Base-by-base conservation (phyloP, 2,113 vertebrate genomes). In the Panurus biarmicus region DNA sequence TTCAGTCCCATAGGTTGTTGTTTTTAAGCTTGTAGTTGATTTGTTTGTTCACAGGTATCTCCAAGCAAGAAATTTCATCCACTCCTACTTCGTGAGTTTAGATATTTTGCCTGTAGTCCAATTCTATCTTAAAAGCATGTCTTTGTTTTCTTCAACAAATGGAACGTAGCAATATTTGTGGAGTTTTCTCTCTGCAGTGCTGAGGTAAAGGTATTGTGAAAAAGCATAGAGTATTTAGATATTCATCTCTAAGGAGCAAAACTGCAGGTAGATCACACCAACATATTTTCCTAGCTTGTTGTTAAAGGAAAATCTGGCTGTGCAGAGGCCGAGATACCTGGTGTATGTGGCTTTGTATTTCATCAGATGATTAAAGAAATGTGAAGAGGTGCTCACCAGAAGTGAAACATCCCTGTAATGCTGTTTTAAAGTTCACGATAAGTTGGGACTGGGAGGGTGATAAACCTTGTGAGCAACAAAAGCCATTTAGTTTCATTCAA, bases 11-110 rank as follows among this genome's bases (percentile, higher is more conserved):
- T 36, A 10, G 7, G 17, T 80, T 65, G 67, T 56, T 87, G 23
- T 20, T 88, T 95, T 87, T 92, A 86, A 85, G 80, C 78, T 64
- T 78, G 58, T 91, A 81, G 81, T 56, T 84, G 33, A 54, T 96
- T 84, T 81, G 31, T 87, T 94, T 94, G 51, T 82, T 90, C 58
- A 66, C 56, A 85, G 56, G 81, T 93, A 26, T 78, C 75, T 81
- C 23, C 70, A 87, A 94, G 70, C 53, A 79, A 90, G 84, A 84
- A 72, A 95, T 61, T 40, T 85, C 50, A 58, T 77, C 66, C 26
- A 7, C 11, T 87, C 94, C 47, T 79, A 7, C 79, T 94, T 79
- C 4, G 31, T 56, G 53, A 89, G 53, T 94, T 92, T 81, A 91
- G 91, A 19, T 86, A 57, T 44, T 70, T 76, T 86, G 64, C 31